Percentiles rank a stretch among this genome's conserved stretches.
Evolutionary conservation across 2,888 invertebrate genomes (phyloP).

Genomic region (Caenorhabditis wallacei): DNA sequence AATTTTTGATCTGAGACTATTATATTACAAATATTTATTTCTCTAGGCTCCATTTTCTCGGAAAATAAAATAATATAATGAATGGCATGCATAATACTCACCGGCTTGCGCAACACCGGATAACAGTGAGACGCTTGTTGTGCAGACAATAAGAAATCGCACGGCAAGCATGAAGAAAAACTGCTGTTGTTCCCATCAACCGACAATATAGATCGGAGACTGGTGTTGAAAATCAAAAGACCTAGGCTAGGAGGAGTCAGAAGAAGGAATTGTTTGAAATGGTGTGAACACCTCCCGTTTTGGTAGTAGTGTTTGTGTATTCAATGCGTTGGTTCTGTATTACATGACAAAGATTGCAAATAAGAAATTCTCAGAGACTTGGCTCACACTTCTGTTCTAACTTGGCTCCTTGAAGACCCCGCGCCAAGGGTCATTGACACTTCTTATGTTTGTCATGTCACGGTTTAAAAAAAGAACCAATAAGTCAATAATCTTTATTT

Average conservation of each 20-base stretch:
- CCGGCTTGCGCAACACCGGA: slow-evolving; percentile 62
- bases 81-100: slow-evolving; percentile 50
- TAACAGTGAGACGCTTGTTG: slow-evolving; percentile 54
- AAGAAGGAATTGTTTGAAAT: slow-evolving; percentile 30
- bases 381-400: background rate
- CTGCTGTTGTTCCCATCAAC: slow-evolving; percentile 54
- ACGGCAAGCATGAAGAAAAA: slow-evolving; percentile 55
- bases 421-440: slow-evolving; percentile 42
- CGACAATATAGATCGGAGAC: slow-evolving; percentile 20
- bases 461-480: slow-evolving; percentile 27
- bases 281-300: slow-evolving; percentile 62
- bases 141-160: slow-evolving; percentile 57
- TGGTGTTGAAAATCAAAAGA: slow-evolving; percentile 30
- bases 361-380: slow-evolving; percentile 10
- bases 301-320: slow-evolving; percentile 45
- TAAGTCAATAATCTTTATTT: slow-evolving; percentile 29
- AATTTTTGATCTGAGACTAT: slow-evolving; percentile 7
- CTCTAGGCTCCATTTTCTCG: background rate
- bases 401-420: background rate
- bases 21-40: slow-evolving; percentile 6
- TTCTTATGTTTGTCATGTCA: background rate
- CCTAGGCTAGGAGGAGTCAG: slow-evolving; percentile 20
- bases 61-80: slow-evolving; percentile 4
- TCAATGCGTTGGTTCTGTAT: slow-evolving; percentile 40
- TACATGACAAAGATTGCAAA: slow-evolving; percentile 59